Evolutionary conservation across 1,140 invertebrate genomes (phyloP), one percentile per base, ranked within the genome.

Genomic region (Bombus balteatus): DNA sequence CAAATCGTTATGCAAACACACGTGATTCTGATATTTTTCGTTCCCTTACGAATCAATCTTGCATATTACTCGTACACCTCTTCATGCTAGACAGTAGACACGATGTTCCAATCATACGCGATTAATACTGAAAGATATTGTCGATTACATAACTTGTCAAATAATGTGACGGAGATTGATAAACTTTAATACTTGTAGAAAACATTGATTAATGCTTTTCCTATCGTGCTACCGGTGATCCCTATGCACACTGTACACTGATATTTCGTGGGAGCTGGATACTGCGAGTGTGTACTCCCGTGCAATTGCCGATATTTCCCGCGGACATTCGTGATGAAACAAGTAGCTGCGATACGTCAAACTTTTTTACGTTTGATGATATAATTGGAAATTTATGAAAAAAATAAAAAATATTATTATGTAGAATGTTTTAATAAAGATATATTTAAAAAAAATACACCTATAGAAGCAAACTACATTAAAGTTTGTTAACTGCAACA

Each of bases 1-100:
- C 81, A 32, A 92, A 92, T 92, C 92, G 78, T 87, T 88, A 76
- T 86, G 88, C 86, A 91, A 92, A 92, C 86, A 91, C 65, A 43
- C 89, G 90, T 82, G 91, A 71, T 75, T 57, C 37, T 78, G 83
- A 87, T 82, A 90, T 88, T 92, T 84, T 89, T 89, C 79, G 80
- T 87, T 89, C 87, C 86, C 86, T 59, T 78, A 34, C 37, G 25
- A 57, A 77, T 13, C 43, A 28, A 78, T 88, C 37, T 89, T 79
- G 66, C 22, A 59, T 76, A 41, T 83, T 57, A 28, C 6, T 59
- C 43, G 12, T 25, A 13, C n/a, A 34, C 12, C 41, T 18, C 25
- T 62, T 79, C 41, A 8, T 18, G 2, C 2, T 32, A 39, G 59
- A 74, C 57, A 76, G 41, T 28, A 22, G 41, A 15, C 28, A 41